phyloP scores from a whole-genome alignment of 2,888 invertebrate species.

The Oligia strigilis region DNA sequence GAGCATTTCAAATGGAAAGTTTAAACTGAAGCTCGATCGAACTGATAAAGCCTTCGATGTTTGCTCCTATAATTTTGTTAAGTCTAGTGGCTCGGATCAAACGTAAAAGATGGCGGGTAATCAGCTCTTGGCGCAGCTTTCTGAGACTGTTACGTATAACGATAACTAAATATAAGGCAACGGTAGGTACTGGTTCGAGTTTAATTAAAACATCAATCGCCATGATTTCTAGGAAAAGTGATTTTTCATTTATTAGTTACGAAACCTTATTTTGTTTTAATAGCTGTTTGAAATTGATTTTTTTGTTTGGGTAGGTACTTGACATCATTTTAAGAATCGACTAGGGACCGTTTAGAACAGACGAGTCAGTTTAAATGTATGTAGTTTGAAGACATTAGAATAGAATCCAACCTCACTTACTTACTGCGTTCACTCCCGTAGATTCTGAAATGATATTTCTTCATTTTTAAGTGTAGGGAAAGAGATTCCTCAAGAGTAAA shows the following conservation, averaged over 20 bases:
- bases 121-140: constrained; percentile 52
- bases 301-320: neutral
- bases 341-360: neutral
- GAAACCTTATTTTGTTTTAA: constrained; percentile 4
- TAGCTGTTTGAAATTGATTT: neutral
- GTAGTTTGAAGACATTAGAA: neutral
- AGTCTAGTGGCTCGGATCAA: constrained; percentile 69
- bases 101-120: constrained; percentile 58
- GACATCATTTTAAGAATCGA: neutral
- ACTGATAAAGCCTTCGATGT: constrained; percentile 77
- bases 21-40: constrained; percentile 77
- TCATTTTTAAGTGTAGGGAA: neutral
- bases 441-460: neutral
- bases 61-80: constrained; percentile 77
- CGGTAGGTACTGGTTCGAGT: neutral
- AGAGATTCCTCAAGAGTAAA: constrained; percentile 32
- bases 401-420: neutral
- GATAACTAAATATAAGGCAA: constrained; percentile 16
- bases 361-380: neutral
- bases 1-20: constrained; percentile 83
- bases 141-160: constrained; percentile 20
- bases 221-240: constrained; percentile 14
- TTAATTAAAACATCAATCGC: constrained; percentile 42
- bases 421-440: neutral
- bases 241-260: constrained; percentile 9